Conservation (phyloP, 2,888 invertebrate genomes). For the Hydrotaea diabolus region DNA sequence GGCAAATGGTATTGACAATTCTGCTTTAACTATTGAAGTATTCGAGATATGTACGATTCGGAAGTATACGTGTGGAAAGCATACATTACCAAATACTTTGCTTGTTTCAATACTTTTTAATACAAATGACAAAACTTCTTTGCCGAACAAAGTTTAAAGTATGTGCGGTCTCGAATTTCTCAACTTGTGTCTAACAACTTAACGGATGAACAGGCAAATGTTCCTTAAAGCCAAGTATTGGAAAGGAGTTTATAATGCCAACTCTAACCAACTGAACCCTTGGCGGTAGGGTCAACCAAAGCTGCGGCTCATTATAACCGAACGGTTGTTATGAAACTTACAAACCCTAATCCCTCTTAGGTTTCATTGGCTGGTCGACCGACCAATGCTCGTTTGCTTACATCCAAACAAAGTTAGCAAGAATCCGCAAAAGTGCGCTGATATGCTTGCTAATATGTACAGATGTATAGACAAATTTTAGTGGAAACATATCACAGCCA, state of each 20-base stretch:
- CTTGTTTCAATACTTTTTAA: neutral
- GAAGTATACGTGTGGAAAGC: neutral
- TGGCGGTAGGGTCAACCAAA: neutral
- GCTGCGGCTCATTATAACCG: neutral
- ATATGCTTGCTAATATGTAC: too few relatives aligned
- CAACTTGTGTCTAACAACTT: too few relatives aligned
- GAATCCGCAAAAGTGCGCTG: constrained; percentile 49
- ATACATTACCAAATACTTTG: neutral
- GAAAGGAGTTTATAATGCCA: neutral
- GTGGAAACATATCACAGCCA: too few relatives aligned
- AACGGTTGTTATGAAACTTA: constrained; percentile 32
- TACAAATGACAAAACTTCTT: too few relatives aligned
- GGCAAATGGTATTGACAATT: too few relatives aligned
- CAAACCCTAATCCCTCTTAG: constrained; percentile 49
- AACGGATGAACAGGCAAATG: too few relatives aligned
- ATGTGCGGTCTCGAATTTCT: too few relatives aligned
- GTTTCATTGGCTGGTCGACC: constrained; percentile 25
- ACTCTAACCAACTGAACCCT: neutral
- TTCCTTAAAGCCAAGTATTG: too few relatives aligned
- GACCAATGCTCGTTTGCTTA: neutral
- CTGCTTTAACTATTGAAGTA: too few relatives aligned
- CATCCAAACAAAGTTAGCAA: neutral
- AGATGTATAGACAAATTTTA: too few relatives aligned
- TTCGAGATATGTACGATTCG: neutral
- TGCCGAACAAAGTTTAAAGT: too few relatives aligned